Evolutionary conservation across 2,113 vertebrate species (phyloP).

Genomic region (Piaya cayana): DNA sequence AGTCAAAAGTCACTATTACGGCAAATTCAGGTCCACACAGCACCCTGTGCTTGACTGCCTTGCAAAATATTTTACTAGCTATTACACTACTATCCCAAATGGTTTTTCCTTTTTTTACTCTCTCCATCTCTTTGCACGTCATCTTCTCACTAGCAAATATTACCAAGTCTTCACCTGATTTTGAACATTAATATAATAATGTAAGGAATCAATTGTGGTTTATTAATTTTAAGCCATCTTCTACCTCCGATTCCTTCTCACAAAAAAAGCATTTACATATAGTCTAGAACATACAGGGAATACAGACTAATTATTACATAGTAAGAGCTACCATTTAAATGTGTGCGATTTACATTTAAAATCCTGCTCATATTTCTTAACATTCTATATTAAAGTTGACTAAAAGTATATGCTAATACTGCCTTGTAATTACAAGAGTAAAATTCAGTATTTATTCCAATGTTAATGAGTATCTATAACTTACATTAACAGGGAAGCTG

Average conservation of each 20-base stretch:
- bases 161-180: not conserved
- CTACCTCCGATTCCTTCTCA: not conserved
- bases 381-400: slow-evolving; percentile 28
- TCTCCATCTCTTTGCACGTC: not conserved
- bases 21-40: not conserved
- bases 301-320: not conserved
- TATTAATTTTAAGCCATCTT: not conserved
- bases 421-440: slow-evolving; percentile 6
- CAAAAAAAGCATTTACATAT: not conserved
- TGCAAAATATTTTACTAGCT: not conserved
- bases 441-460: slow-evolving; percentile 26
- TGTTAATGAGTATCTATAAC: slow-evolving; percentile 9
- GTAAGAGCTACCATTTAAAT: not conserved
- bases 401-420: slow-evolving; percentile 30
- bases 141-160: not conserved
- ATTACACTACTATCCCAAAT: not conserved
- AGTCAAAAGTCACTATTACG: not conserved
- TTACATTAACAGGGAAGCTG: slow-evolving; percentile 3
- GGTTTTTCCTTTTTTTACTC: not conserved
- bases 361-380: not conserved
- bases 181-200: not conserved
- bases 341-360: not conserved
- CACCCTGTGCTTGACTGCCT: not conserved
- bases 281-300: not conserved
- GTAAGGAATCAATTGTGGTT: not conserved